phyloP scores from a whole-genome alignment of 2,797 vertebrate species.

The Schizopygopsis malacanthus region DNA sequence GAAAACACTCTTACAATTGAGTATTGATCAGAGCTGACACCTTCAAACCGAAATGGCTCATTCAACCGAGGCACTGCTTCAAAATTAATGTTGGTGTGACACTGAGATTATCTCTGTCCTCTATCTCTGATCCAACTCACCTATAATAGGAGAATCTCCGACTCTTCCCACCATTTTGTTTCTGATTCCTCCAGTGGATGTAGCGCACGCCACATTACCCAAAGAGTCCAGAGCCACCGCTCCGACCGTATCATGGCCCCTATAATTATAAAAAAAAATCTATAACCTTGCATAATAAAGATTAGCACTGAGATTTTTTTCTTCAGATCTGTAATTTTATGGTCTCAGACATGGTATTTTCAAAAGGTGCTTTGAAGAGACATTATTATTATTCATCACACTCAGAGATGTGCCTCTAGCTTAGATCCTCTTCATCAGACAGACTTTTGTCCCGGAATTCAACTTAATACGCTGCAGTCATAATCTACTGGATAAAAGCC shows the following conservation, averaged over 20 bases:
- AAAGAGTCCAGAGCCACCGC: constrained; percentile 76
- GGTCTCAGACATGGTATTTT: constrained; percentile 29
- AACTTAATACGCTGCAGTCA: constrained; percentile 26
- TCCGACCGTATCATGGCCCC: constrained; percentile 81
- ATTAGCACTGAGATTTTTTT: constrained; percentile 12
- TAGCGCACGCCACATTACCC: constrained; percentile 81
- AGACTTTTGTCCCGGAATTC: constrained; percentile 38
- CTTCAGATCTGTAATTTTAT: constrained; percentile 34
- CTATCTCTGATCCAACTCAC: constrained; percentile 63
- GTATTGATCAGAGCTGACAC: constrained; percentile 47
- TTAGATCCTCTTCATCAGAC: constrained; percentile 34
- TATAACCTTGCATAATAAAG: constrained; percentile 23
- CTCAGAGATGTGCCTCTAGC: constrained; percentile 46
- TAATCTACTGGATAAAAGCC: constrained; percentile 35
- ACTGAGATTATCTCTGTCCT: constrained; percentile 39
- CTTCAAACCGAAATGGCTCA: constrained; percentile 32
- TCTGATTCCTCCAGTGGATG: constrained; percentile 79
- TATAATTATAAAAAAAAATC: constrained; percentile 55
- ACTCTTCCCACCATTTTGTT: constrained; percentile 89
- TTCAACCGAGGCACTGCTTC: constrained; percentile 17
- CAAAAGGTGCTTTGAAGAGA: constrained; percentile 34
- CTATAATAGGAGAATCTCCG: constrained; percentile 83
- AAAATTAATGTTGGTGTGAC: constrained; percentile 31
- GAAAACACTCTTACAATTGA: constrained; percentile 45
- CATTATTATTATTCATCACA: constrained; percentile 49